phyloP scores from a whole-genome alignment of 2,113 vertebrate genomes.

The Tor tambroides region DNA sequence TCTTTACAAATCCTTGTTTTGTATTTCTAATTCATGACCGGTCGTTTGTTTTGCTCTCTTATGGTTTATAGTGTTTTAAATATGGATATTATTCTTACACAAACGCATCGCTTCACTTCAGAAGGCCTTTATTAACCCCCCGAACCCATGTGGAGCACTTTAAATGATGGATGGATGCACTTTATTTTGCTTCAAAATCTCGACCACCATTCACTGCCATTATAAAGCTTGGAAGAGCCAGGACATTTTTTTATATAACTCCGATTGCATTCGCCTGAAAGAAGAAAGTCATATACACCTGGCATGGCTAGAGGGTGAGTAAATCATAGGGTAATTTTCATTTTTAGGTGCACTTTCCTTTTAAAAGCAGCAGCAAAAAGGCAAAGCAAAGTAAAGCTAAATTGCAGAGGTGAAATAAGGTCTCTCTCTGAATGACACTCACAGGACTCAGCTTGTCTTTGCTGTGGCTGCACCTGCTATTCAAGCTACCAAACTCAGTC shows the following conservation, averaged over 20 bases:
- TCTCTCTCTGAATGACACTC: conserved; percentile 61
- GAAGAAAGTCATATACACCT: not conserved
- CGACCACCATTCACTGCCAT: not conserved
- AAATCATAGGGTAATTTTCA: not conserved
- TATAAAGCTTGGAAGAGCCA: not conserved
- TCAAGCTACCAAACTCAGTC: conserved; percentile 90
- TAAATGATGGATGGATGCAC: not conserved
- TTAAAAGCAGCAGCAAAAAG: not conserved
- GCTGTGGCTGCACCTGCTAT: conserved; percentile 86
- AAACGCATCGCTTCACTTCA: too few relatives aligned
- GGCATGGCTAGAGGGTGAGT: not conserved
- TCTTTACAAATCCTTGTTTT: too few relatives aligned
- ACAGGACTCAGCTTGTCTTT: conserved; percentile 85
- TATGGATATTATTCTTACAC: too few relatives aligned
- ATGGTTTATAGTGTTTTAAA: too few relatives aligned
- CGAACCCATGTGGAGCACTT: not conserved
- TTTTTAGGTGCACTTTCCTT: not conserved
- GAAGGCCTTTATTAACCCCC: too few relatives aligned
- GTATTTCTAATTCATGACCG: too few relatives aligned
- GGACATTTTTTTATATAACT: not conserved
- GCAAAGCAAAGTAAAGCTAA: not conserved
- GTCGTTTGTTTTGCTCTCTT: too few relatives aligned
- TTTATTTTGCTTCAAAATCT: not conserved
- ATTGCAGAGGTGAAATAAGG: not conserved
- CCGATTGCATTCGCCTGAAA: not conserved